Conservation (phyloP, 2,797 vertebrate species). For the Xerus rutilus region DNA sequence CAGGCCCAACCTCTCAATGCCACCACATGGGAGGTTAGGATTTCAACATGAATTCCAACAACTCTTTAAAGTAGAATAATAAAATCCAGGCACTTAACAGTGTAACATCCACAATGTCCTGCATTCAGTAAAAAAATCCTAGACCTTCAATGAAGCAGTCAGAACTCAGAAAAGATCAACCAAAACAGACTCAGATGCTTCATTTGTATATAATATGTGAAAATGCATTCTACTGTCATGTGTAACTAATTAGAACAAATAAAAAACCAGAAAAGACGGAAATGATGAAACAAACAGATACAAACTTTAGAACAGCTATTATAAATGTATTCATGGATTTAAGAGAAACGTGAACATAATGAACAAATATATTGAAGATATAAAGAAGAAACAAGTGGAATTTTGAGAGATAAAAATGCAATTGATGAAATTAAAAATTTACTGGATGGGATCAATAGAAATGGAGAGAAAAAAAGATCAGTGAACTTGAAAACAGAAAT, state of each 20-base stretch:
- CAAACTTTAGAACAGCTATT: not conserved
- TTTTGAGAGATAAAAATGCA: not conserved
- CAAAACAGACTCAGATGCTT: not conserved
- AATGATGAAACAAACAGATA: not conserved
- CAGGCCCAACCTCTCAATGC: too few species aligned
- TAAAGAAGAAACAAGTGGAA: not conserved
- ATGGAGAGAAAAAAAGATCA: not conserved
- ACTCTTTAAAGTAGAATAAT: not conserved
- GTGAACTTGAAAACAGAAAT: not conserved
- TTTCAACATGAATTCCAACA: not conserved
- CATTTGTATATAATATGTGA: too few species aligned
- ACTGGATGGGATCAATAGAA: not conserved
- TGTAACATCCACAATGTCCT: not conserved
- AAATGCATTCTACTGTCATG: too few species aligned
- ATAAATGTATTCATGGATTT: not conserved
- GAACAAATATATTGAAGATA: not conserved
- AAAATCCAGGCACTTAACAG: not conserved
- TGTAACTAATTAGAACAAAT: too few species aligned
- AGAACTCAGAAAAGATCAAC: not conserved
- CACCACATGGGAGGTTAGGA: not conserved
- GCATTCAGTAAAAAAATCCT: not conserved
- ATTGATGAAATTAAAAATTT: not conserved
- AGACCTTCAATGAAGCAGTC: not conserved
- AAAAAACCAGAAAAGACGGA: not conserved
- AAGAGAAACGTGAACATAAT: not conserved